Percentiles rank a stretch among this genome's conserved stretches.
Conservation (phyloP, 2,113 vertebrate species). For the Thamnaconus septentrionalis region DNA sequence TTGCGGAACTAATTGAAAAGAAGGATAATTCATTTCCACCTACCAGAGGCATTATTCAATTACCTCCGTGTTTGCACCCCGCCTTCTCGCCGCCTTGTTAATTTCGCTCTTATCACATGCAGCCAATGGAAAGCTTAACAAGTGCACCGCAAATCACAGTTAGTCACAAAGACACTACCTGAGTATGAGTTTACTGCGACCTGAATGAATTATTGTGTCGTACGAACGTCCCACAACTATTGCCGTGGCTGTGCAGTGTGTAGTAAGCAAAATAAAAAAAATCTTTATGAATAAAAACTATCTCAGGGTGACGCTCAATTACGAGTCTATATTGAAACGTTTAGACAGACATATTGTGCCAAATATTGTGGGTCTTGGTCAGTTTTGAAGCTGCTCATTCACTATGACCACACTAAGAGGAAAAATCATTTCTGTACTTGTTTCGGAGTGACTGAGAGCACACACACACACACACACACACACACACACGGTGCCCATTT, state of each 20-base stretch:
- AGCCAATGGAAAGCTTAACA: conserved; percentile 48
- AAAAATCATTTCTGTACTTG: conserved; percentile 32
- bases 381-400: conserved; percentile 31
- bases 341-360: conserved; percentile 9
- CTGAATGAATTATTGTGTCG: conserved; percentile 1
- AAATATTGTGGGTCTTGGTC: conserved; percentile 31
- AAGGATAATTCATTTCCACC: conserved; percentile 77
- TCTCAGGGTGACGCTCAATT: conserved; percentile 15
- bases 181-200: conserved; percentile 3
- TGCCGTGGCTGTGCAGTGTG: background rate
- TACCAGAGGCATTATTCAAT: conserved; percentile 80
- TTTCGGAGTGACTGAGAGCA: conserved; percentile 18
- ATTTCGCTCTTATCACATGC: conserved; percentile 48
- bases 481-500: conserved; percentile 30
- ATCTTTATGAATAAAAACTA: conserved; percentile 35
- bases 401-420: conserved; percentile 8
- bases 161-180: conserved; percentile 26
- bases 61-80: conserved; percentile 60
- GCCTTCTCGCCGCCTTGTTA: conserved; percentile 50
- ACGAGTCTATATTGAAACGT: conserved; percentile 28
- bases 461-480: background rate
- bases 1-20: conserved; percentile 83
- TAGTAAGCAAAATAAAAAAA: conserved; percentile 30
- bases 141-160: conserved; percentile 33
- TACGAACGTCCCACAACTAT: conserved; percentile 1